Conservation (phyloP, 2,888 invertebrate genomes). For the Ephialtes manifestator region DNA sequence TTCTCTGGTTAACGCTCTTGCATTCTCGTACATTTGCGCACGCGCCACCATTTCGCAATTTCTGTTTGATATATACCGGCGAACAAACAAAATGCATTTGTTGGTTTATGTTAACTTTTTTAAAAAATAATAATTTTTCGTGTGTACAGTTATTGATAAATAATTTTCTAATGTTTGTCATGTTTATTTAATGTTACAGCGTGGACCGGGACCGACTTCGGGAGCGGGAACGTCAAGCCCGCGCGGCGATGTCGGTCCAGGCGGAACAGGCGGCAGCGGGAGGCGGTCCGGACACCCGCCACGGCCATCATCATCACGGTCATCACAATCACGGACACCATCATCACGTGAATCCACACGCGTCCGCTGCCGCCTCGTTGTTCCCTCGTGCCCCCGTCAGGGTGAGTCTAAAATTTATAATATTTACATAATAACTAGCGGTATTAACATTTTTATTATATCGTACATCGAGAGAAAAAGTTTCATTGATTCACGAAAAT, state of each 20-base stretch:
- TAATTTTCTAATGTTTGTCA: constrained; percentile 3
- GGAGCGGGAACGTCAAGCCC: constrained; percentile 92
- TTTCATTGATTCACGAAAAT: too few relatives aligned
- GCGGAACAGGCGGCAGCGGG: constrained; percentile 88
- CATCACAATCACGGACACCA: constrained; percentile 82
- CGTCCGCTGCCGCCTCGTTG: constrained; percentile 77
- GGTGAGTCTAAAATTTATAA: constrained; percentile 76
- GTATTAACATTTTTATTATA: too few relatives aligned
- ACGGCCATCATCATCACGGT: constrained; percentile 84
- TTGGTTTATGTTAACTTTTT: neutral
- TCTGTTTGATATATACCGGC: neutral
- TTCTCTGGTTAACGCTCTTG: constrained; percentile 66
- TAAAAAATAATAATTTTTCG: neutral
- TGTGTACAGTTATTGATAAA: neutral
- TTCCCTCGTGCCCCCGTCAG: constrained; percentile 82
- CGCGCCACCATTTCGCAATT: constrained; percentile 37
- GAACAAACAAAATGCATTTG: neutral
- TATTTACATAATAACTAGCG: neutral
- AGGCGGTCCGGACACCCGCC: constrained; percentile 89
- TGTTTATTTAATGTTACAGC: constrained; percentile 79
- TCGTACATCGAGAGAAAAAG: too few relatives aligned
- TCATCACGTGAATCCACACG: constrained; percentile 79
- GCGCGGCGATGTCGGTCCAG: constrained; percentile 92
- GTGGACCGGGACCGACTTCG: constrained; percentile 92
- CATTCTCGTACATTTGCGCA: constrained; percentile 44